phyloP scores from a whole-genome alignment of 1,140 invertebrate species.

The Panagrolaimus sp. region DNA sequence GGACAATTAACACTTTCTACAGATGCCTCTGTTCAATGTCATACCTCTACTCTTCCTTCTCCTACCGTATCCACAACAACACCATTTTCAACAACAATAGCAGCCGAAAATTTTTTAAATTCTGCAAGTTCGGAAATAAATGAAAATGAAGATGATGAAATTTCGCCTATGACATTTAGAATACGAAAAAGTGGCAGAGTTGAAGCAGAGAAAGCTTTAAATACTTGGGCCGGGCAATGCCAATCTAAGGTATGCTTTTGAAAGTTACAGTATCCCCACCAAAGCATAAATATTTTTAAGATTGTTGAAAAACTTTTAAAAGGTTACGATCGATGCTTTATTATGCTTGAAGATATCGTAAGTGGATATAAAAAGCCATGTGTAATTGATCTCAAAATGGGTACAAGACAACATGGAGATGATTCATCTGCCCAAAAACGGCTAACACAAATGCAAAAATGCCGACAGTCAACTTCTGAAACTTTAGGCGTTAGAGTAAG shows the following conservation, averaged over 20 bases:
- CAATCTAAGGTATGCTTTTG: slow-evolving; percentile 38
- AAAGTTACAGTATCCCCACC: background rate
- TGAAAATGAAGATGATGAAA: background rate
- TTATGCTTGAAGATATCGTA: slow-evolving; percentile 43
- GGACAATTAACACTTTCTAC: slow-evolving; percentile 26
- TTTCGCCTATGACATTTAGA: slow-evolving; percentile 43
- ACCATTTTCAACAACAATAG: too few relatives aligned
- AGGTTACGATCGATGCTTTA: slow-evolving; percentile 44
- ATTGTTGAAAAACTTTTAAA: slow-evolving; percentile 48
- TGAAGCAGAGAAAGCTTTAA: slow-evolving; percentile 38
- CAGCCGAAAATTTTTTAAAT: too few relatives aligned
- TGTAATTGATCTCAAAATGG: slow-evolving; percentile 87
- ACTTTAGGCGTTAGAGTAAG: slow-evolving; percentile 72
- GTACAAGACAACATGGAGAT: slow-evolving; percentile 85
- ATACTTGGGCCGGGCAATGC: slow-evolving; percentile 45
- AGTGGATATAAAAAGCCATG: slow-evolving; percentile 69
- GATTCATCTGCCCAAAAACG: slow-evolving; percentile 83
- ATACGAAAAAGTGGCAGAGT: slow-evolving; percentile 32
- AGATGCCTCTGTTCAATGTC: slow-evolving; percentile 17
- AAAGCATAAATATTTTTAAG: slow-evolving; percentile 21
- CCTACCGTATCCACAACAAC: slow-evolving; percentile 11
- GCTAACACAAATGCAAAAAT: slow-evolving; percentile 81
- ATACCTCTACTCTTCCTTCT: slow-evolving; percentile 1
- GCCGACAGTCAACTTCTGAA: slow-evolving; percentile 78
- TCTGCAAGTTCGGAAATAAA: background rate